Base-by-base conservation (phyloP, 2,888 invertebrate species). In the Bugulina stolonifera region DNA sequence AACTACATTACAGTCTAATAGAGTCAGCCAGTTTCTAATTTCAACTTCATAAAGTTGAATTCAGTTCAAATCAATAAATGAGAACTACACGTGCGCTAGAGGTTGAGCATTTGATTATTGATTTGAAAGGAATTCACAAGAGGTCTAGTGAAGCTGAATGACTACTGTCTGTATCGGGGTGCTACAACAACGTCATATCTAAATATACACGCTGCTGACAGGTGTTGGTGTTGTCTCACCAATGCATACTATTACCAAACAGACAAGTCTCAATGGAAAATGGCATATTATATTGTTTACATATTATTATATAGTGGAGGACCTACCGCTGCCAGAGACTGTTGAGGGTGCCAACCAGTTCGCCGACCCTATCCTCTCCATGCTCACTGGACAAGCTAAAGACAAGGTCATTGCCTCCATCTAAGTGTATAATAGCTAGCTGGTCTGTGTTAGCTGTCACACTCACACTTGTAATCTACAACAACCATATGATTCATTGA, bases 351-450 rank as follows among this genome's bases (percentile, higher is more conserved):
- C 94, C 96, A 22, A 95, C 88, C 35, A 94, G 87, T 84, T 96
- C 95, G 0, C 94, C 95, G 71, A 94, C 89, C 76, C 91, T 87
- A 83, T 94, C 93, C 75, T 91, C 90, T 57, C 82, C 81, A 35
- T 76, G 76, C 14, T 77, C 74, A 73, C 76, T 75, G 23, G 70
- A 3, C 35, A 96, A 87, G 0, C 93, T 91, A 77, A 94, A 87
- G 54, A 96, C 93, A 76, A 96, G 88, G 86, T 97, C 96, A 84
- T 95, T 94, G 73, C 93, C 92, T 23, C 90, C 89, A 71, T 91
- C 90, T 69, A 93, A 89, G 85, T 94, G 94, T 77, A 96, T 88
- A 72, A 93, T 90, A 74, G 93, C 89, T 75, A 97, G 87, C 82
- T 95, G 95, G 82, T 94, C 95, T 73, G 88, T 88, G 1, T 92